A percentile compares a stretch with the other conserved stretches of the same genome.
phyloP scores from a whole-genome alignment of 2,113 vertebrate species.

The Donacobius atricapilla region DNA sequence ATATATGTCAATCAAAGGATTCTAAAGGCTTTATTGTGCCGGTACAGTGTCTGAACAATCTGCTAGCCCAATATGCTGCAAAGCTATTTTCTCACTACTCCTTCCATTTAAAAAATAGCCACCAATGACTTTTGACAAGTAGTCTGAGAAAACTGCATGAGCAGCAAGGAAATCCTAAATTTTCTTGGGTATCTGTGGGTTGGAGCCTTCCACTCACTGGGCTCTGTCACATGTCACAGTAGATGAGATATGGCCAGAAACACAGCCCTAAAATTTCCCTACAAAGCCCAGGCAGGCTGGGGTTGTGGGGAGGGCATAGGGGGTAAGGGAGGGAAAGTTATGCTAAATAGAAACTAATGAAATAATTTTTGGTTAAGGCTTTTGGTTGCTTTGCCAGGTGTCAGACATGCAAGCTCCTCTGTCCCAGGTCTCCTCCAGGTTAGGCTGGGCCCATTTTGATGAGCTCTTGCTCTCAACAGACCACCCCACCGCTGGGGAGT shows the following conservation, averaged over 20 bases:
- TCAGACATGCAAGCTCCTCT: not conserved
- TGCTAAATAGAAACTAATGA: not conserved
- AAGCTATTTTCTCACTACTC: slow-evolving; percentile 46
- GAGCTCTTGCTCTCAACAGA: not conserved
- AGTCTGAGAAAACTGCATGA: not conserved
- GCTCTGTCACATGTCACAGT: not conserved
- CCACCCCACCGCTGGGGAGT: not conserved
- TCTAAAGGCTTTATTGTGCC: slow-evolving; percentile 44
- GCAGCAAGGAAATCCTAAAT: not conserved
- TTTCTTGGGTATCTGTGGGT: not conserved
- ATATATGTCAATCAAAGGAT: slow-evolving; percentile 23
- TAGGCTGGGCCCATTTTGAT: not conserved
- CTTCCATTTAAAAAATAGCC: slow-evolving; percentile 48
- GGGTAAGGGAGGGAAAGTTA: not conserved
- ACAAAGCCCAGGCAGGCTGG: not conserved
- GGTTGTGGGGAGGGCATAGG: not conserved
- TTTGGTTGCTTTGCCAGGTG: not conserved
- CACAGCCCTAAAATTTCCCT: not conserved
- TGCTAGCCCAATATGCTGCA: slow-evolving; percentile 44
- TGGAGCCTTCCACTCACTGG: not conserved
- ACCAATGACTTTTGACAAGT: slow-evolving; percentile 34
- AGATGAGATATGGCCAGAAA: not conserved
- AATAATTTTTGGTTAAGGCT: not conserved
- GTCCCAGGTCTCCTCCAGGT: not conserved
- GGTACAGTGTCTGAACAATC: slow-evolving; percentile 42